Evolutionary conservation across 2,888 invertebrate genomes (phyloP).

Genomic region (Archips xylosteana): DNA sequence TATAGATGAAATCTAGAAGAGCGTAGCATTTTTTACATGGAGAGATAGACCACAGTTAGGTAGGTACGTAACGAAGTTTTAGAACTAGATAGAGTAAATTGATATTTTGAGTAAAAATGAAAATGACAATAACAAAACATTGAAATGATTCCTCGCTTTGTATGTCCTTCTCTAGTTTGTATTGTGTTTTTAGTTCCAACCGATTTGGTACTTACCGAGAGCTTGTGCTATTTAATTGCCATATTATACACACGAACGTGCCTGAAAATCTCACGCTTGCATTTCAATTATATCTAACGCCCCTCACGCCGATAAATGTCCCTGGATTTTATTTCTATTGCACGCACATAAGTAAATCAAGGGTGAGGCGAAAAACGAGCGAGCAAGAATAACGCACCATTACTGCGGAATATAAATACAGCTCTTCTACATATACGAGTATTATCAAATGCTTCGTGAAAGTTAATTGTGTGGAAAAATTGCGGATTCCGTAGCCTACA

Average conservation of each 20-base stretch:
- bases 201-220: too few relatives aligned
- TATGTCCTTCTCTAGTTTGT: too few relatives aligned
- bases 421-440: conserved; percentile 54
- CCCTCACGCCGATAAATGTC: conserved; percentile 24
- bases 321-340: conserved; percentile 30
- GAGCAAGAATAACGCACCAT: conserved; percentile 50
- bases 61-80: too few relatives aligned
- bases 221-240: too few relatives aligned
- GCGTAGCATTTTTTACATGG: too few relatives aligned
- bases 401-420: conserved; percentile 54
- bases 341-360: conserved; percentile 46
- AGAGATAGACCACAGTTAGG: too few relatives aligned
- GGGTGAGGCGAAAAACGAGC: conserved; percentile 41
- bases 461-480: conserved; percentile 68
- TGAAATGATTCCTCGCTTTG: too few relatives aligned
- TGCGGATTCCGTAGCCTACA: conserved; percentile 55
- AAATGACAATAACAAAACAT: too few relatives aligned
- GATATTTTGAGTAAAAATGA: too few relatives aligned
- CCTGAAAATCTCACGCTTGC: conserved; percentile 20
- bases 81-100: too few relatives aligned
- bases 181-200: too few relatives aligned
- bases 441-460: conserved; percentile 68
- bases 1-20: too few relatives aligned
- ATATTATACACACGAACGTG: neutral
- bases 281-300: conserved; percentile 35